Evolutionary conservation across 1,140 invertebrate species (phyloP).

Genomic region (Megalopta genalis): DNA sequence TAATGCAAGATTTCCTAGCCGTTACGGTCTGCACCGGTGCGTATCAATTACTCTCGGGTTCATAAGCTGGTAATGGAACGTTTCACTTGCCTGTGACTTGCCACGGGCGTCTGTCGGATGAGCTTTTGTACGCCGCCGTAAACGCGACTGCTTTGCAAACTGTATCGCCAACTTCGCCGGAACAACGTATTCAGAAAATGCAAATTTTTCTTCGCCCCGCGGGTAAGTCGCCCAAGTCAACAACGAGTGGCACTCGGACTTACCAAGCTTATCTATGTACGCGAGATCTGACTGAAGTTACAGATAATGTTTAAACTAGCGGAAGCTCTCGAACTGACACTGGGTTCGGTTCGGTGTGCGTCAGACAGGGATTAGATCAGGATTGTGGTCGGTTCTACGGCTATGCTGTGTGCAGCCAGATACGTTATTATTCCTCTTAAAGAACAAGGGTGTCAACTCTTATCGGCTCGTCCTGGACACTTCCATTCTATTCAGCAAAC

Average conservation of each 20-base stretch:
- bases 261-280: background rate
- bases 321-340: background rate
- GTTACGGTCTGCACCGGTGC: background rate
- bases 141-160: background rate
- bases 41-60: background rate
- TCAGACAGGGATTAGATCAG: background rate
- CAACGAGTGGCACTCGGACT: too few species aligned
- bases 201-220: too few species aligned
- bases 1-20: background rate
- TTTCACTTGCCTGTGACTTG: background rate
- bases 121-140: background rate
- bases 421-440: background rate
- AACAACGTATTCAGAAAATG: too few species aligned
- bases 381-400: background rate
- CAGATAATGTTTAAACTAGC: background rate
- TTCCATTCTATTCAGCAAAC: background rate
- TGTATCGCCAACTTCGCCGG: background rate
- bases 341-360: background rate
- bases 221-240: too few species aligned
- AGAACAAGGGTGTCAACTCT: background rate
- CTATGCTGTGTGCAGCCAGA: background rate
- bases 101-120: background rate
- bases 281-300: background rate
- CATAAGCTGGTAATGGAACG: background rate
- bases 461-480: background rate